Evolutionary conservation across 2,797 vertebrate species (phyloP).

Genomic region (Mormyrops boulengeri): DNA sequence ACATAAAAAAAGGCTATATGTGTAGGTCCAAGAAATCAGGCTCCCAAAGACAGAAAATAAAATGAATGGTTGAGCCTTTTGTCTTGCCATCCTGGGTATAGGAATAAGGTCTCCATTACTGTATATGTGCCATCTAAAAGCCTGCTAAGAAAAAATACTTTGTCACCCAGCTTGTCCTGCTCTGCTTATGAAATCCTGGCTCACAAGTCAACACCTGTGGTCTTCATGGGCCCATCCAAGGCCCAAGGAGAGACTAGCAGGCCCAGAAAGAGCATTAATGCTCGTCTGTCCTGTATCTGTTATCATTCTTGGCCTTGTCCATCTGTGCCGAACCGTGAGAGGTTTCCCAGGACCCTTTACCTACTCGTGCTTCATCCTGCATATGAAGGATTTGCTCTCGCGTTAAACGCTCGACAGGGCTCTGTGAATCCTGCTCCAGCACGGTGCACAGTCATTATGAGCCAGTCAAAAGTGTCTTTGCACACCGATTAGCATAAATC

Average conservation of each 20-base stretch:
- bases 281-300: not conserved
- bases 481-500: not conserved
- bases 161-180: not conserved
- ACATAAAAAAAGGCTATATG: not conserved
- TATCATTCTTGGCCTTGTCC: not conserved
- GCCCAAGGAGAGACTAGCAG: not conserved
- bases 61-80: not conserved
- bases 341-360: not conserved
- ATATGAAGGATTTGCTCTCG: not conserved
- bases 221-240: not conserved
- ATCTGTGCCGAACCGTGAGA: not conserved
- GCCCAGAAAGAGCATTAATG: not conserved
- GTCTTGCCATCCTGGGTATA: not conserved
- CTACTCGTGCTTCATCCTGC: not conserved
- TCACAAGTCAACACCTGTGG: not conserved
- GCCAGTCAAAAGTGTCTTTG: not conserved
- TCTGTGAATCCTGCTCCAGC: not conserved
- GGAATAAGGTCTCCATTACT: not conserved
- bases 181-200: not conserved
- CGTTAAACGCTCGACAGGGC: not conserved
- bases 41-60: not conserved
- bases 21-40: not conserved
- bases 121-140: not conserved
- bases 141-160: not conserved
- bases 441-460: not conserved